A percentile compares a stretch with the other conserved stretches of the same genome.
Conservation (phyloP, 1,140 invertebrate species). For the Mercenaria mercenaria region DNA sequence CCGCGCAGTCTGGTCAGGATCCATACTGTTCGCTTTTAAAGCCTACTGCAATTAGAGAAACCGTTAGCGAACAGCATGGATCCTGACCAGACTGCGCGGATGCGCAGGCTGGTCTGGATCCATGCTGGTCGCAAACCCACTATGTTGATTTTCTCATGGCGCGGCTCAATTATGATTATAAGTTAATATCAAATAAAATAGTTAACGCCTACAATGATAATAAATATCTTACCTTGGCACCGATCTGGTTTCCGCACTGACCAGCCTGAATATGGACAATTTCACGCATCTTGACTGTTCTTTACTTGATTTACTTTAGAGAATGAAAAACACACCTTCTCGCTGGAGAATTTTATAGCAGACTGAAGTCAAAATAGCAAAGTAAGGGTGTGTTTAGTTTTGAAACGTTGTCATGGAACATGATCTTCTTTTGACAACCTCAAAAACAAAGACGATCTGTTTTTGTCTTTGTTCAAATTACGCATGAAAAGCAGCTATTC, state of each 20-base stretch:
- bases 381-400: background rate
- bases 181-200: too few relatives aligned
- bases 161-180: too few relatives aligned
- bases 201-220: too few relatives aligned
- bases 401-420: background rate
- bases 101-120: too few relatives aligned
- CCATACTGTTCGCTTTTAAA: too few relatives aligned
- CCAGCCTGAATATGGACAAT: slow-evolving; percentile 90
- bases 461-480: background rate
- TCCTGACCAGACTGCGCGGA: too few relatives aligned
- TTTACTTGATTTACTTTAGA: background rate
- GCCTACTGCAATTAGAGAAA: too few relatives aligned
- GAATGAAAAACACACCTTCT: background rate
- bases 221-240: slow-evolving; percentile 92
- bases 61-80: too few relatives aligned
- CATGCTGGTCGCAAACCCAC: too few relatives aligned
- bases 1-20: too few relatives aligned
- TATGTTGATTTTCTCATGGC: too few relatives aligned
- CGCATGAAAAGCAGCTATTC: background rate
- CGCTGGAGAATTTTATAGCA: background rate
- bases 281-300: slow-evolving; percentile 85
- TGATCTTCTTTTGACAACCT: background rate
- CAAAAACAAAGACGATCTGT: background rate
- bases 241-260: slow-evolving; percentile 96
- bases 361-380: background rate